Conservation (phyloP, 1,140 invertebrate species). For the Xylocopa sonorina region DNA sequence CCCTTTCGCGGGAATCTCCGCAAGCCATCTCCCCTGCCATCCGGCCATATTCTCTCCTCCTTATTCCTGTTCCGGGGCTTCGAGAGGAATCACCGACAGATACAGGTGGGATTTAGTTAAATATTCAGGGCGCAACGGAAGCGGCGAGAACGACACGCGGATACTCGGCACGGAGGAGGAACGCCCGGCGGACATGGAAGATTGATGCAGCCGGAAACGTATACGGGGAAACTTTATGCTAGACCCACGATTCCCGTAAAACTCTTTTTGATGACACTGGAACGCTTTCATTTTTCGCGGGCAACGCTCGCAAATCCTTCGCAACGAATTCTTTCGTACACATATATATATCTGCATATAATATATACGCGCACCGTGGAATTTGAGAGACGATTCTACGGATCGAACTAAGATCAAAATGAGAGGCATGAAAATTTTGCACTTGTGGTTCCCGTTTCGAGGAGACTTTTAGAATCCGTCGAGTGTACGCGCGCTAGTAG, state of each 20-base stretch:
- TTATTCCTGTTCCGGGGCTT: neutral
- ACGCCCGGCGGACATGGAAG: constrained; percentile 35
- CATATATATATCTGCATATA: neutral
- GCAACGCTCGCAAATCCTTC: neutral
- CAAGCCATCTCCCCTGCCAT: no score
- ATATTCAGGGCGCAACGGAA: constrained; percentile 39
- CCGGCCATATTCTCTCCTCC: neutral
- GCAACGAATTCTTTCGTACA: neutral
- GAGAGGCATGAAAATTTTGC: no score
- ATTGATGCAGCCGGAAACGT: constrained; percentile 33
- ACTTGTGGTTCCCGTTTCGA: no score
- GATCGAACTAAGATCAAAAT: no score
- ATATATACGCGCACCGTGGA: no score
- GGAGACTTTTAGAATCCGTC: no score
- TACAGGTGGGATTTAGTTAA: constrained; percentile 43
- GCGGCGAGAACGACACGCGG: neutral
- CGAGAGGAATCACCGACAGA: constrained; percentile 40
- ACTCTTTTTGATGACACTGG: constrained; percentile 26
- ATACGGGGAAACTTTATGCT: constrained; percentile 26
- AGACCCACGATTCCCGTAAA: neutral
- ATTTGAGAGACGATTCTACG: no score
- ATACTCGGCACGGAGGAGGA: neutral
- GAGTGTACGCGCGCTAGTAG: no score
- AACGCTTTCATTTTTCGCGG: constrained; percentile 30
- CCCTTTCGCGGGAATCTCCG: neutral